A percentile compares a stretch with the other conserved stretches of the same genome.
These are phyloP conservation scores for Marmota monax DNA, from an alignment of 2,113 vertebrate genomes.

Conservation along the genomic window DNA sequence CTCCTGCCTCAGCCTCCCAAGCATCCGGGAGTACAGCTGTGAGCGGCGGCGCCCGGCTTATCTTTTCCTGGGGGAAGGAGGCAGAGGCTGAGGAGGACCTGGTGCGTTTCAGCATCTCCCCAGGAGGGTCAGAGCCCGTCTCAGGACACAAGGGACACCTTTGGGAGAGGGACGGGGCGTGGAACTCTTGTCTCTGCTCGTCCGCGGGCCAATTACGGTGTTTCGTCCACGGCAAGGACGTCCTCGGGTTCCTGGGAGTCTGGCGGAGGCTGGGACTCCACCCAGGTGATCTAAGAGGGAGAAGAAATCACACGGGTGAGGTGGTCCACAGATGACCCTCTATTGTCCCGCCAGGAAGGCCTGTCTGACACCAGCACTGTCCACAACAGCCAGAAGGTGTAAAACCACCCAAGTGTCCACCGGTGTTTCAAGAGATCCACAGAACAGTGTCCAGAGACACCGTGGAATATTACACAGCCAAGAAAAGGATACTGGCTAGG, in stretches of 20 bases:
- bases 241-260: not conserved
- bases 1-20: too few relatives aligned
- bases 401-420: accelerated
- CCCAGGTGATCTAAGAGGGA: not conserved
- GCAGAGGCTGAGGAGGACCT: too few relatives aligned
- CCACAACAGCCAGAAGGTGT: accelerated
- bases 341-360: accelerated
- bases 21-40: too few relatives aligned
- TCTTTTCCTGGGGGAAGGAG: too few relatives aligned
- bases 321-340: accelerated
- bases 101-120: accelerated
- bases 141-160: too few relatives aligned
- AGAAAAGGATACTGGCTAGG: not conserved
- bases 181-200: accelerated
- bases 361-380: accelerated
- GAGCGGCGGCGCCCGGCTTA: too few relatives aligned
- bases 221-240: not conserved
- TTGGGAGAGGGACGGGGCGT: accelerated
- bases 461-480: not conserved
- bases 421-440: too few relatives aligned
- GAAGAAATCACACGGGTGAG: accelerated
- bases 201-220: accelerated
- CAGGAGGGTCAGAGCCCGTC: too few relatives aligned
- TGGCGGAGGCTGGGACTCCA: accelerated
- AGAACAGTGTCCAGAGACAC: accelerated